Base-by-base conservation (phyloP, 2,113 vertebrate species). In the Cebidichthys violaceus region DNA sequence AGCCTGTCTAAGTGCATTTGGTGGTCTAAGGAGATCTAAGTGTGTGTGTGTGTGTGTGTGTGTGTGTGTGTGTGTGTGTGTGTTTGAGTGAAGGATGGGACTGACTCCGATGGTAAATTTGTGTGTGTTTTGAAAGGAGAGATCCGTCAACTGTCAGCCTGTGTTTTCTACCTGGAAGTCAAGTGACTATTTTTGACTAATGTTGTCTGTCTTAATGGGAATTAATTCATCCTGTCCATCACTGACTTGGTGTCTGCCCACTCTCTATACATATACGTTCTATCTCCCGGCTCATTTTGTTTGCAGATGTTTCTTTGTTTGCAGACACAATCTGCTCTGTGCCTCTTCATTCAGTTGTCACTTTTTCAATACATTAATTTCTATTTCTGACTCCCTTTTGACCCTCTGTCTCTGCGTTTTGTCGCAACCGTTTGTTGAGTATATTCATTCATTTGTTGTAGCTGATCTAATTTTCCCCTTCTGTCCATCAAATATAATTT, bases 141-240 rank as follows among this genome's bases (percentile, higher is more conserved):
- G 35, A 86, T 89, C 77, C 37, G 75, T 87, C 85, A 85, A 20
- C 83, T 83, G 87, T 86, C 84, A 81, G 70, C 17, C 22, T 71
- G 39, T 87, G 75, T 76, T 84, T 88, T 81, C 62, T 73, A 79
- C 65, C 69, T 79, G 37, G 14, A 77, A 83, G 70, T 86, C 70
- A 88, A 81, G 54, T 65, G 71, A 75, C 74, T 77, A 77, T 75
- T 73, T 87, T 82, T 90, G 82, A 84, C 67, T 79, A 85, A 88
- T 86, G 55, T 69, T 39, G 66, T 79, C 82, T 47, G 24, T 72
- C 70, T 79, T 72, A 67, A 75, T 82, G 55, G 43, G 68, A 70
- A 39, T 55, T 39, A 70, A 39, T 55, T 39, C 64, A 70, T 57
- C 47, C 74, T 70, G 77, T 82, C 86, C 60, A 75, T 91, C 87